Evolutionary conservation across 2,888 invertebrate genomes (phyloP), one percentile per base, ranked within the genome.

Genomic region (Epinotia brunnichana): DNA sequence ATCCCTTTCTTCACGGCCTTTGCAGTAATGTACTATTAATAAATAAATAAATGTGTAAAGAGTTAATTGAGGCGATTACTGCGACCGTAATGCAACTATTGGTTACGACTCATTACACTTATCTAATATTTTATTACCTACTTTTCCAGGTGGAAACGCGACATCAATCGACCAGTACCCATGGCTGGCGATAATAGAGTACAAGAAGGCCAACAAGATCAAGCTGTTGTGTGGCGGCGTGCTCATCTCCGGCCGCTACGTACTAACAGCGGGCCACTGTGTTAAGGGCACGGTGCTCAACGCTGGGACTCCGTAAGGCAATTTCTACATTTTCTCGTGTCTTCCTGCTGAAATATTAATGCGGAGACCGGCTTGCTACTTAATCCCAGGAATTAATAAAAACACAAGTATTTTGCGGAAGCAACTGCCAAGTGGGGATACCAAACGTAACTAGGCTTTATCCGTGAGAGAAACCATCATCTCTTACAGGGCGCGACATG

Each of bases 261-360:
- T 94, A 1, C 75, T 94, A 11, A 94, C 94, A 0, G 94, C 94
- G 1, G 94, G 89, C 0, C 94, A 94, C 81, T 95, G 94, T 77
- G 88, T 94, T 1, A 79, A 76, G 1, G 94, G 94, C 29, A 77
- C 79, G 7, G 87, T 91, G 41, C 77, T 87, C 1, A 79, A 76
- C 1, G 74, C 81, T 17, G 92, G 91, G 61, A 85, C 74, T 69
- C 87, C 94, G 94, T 94, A 81, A 89, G 93, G 51, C 17, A 29
- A 24, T n/a, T 21, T 15, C 13, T 35, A 48, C 48, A 48, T 48
- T 0, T 7, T 48, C n/a, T 35, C 35, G 35, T 35, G 9, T 35
- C 35, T 35, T 35, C 35, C 35, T 35, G 35, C 35, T 35, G 7
- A 35, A 7, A 35, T 35, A 35, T 35, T 35, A 35, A 35, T 35